Conservation (phyloP, 2,113 vertebrate genomes). For the Synchiropus splendidus region DNA sequence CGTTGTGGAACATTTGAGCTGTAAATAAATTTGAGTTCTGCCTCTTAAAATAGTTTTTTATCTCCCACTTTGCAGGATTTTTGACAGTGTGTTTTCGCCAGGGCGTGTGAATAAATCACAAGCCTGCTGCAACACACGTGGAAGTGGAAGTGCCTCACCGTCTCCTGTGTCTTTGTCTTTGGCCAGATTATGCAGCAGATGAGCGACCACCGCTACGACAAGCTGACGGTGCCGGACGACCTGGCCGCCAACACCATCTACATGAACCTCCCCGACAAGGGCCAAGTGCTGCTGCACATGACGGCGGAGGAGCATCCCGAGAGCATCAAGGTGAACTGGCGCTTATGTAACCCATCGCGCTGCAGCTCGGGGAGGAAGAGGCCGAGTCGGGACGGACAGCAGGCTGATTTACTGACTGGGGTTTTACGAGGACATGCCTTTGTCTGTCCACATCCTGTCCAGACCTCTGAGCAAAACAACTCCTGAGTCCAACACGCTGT, state of each 20-base stretch:
- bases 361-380: conserved; percentile 12
- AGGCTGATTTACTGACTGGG: conserved; percentile 16
- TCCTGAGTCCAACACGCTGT: conserved; percentile 1
- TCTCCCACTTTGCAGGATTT: too few relatives aligned
- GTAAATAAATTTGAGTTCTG: too few relatives aligned
- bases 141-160: neutral
- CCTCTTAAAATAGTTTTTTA: too few relatives aligned
- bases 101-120: too few relatives aligned
- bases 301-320: conserved; percentile 83
- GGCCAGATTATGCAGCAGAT: conserved; percentile 92
- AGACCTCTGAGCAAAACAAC: conserved; percentile 38
- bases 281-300: conserved; percentile 83
- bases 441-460: conserved; percentile 20
- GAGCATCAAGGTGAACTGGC: conserved; percentile 77
- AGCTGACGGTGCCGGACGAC: conserved; percentile 88
- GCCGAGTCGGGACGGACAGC: neutral
- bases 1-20: too few relatives aligned
- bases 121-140: conserved; percentile 2
- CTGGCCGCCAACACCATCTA: conserved; percentile 88
- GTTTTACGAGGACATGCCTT: conserved; percentile 24
- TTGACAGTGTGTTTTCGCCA: too few relatives aligned
- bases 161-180: conserved; percentile 19
- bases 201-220: conserved; percentile 95
- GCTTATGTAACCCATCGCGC: neutral
- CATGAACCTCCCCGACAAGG: conserved; percentile 83